Percentiles rank a stretch among this genome's conserved stretches.
Conservation (phyloP, 2,888 invertebrate species). For the Ptychoptera contaminata region DNA sequence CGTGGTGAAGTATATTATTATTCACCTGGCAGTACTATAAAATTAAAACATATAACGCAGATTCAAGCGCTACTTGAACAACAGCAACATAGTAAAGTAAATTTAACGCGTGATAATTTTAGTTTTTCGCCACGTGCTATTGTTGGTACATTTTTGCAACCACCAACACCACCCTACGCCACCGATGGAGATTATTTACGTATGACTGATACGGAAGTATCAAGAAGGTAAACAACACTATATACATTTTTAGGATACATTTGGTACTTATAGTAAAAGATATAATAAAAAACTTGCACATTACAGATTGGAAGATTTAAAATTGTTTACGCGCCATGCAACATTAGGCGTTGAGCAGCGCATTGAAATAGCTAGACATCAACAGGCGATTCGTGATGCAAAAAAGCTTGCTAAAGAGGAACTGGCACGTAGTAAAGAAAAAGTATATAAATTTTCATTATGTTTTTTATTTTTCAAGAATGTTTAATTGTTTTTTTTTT, state of each 20-base stretch:
- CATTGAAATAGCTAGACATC: constrained; percentile 55
- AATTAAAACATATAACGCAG: constrained; percentile 47
- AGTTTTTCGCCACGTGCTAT: constrained; percentile 80
- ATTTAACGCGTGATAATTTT: constrained; percentile 73
- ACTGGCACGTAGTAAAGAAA: constrained; percentile 36
- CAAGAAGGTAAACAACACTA: constrained; percentile 30
- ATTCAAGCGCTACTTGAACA: constrained; percentile 37
- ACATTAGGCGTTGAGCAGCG: constrained; percentile 58
- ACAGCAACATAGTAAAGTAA: constrained; percentile 21
- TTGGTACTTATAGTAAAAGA: too few species aligned
- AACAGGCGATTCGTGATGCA: constrained; percentile 59
- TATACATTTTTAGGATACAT: too few species aligned
- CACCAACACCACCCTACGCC: constrained; percentile 42
- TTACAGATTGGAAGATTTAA: constrained; percentile 46
- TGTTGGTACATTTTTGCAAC: constrained; percentile 83
- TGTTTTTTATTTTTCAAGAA: not conserved
- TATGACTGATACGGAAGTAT: constrained; percentile 68
- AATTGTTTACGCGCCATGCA: constrained; percentile 43
- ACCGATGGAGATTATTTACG: constrained; percentile 57
- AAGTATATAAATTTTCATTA: constrained; percentile 22
- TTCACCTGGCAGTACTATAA: constrained; percentile 45
- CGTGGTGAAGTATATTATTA: constrained; percentile 90
- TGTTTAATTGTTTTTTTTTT: not conserved
- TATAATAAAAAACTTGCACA: too few species aligned
- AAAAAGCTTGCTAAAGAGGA: constrained; percentile 56